phyloP scores from a whole-genome alignment of 2,888 invertebrate genomes.

The Limulus polyphemus region DNA sequence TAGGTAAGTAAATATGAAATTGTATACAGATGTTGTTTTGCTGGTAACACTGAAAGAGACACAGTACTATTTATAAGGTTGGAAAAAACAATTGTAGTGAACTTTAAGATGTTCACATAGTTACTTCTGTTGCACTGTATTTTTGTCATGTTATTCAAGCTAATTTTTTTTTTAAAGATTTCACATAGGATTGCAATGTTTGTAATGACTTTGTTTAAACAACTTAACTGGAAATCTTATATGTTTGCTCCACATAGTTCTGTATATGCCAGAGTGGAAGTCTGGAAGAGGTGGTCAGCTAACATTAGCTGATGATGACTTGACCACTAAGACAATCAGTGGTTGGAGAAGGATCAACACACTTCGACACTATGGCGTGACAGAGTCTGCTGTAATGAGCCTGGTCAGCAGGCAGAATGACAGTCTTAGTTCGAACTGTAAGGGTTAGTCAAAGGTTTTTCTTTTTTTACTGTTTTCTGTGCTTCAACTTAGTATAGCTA shows the following conservation, averaged over 20 bases:
- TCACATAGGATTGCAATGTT: not conserved
- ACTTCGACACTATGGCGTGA: slow-evolving; percentile 82
- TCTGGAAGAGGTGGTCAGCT: slow-evolving; percentile 74
- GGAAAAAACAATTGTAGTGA: too few relatives aligned
- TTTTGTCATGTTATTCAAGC: too few relatives aligned
- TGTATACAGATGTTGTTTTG: too few relatives aligned
- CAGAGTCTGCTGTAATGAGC: slow-evolving; percentile 86
- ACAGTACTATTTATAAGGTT: too few relatives aligned
- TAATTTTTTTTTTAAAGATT: too few relatives aligned
- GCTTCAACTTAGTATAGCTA: too few relatives aligned
- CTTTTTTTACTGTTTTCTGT: too few relatives aligned
- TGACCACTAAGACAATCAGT: slow-evolving; percentile 57
- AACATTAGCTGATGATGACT: slow-evolving; percentile 82
- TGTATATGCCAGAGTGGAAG: slow-evolving; percentile 57
- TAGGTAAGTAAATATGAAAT: slow-evolving; percentile 41
- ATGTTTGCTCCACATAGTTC: not conserved
- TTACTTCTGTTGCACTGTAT: too few relatives aligned
- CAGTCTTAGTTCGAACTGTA: slow-evolving; percentile 43
- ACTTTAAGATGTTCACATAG: too few relatives aligned
- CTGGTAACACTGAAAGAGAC: too few relatives aligned
- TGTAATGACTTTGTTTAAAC: not conserved
- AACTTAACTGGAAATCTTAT: slow-evolving; percentile 7
- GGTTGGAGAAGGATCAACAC: slow-evolving; percentile 86
- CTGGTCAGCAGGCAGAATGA: slow-evolving; percentile 58
- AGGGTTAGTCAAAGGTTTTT: slow-evolving; percentile 32